Base-by-base conservation (phyloP, 2,113 vertebrate genomes). In the Periophthalmus modestus region DNA sequence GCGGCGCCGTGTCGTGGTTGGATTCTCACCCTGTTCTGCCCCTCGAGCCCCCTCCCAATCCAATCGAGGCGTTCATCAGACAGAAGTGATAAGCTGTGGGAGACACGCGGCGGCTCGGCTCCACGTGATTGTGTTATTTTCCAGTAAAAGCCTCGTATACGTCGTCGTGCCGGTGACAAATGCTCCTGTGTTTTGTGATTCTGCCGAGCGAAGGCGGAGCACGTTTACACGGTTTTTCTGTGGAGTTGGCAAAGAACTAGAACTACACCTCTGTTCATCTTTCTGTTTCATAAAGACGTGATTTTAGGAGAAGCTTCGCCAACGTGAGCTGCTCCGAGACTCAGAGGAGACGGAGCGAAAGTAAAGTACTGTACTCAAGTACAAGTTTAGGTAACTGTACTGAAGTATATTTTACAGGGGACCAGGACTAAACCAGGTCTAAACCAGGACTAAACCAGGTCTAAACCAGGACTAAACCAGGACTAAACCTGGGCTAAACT, bases 11-110 rank as follows among this genome's bases (percentile, higher is more conserved):
- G 80, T 78, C 81, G 67, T 50, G 81, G 69, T 77, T 81, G 50
- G 61, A 62, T 52, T 48, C 50, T 62, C 21, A 12, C 24, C 68
- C 46, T 59, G 50, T 74, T 77, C 75, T 81, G 80, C 74, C 82
- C 71, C 88, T 18, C 12, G 33, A 36, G 61, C 11, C 92, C 91
- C 90, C 88, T 90, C 86, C 81, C 87, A 94, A 92, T 94, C 92
- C 92, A 94, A 95, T 95, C 92, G 86, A 84, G 82, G 84, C 89
- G 87, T 86, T 89, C 85, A 93, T 93, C 91, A 92, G 93, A 95
- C 94, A 85, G 76, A 92, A 85, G 85, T 82, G 93, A 94, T 95
- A 95, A 94, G 89, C 87, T 81, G 81, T 81, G 89, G 89, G 91
- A 88, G 90, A 74, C 83, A 86, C 61, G 63, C 90, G 91, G 92